These are phyloP conservation scores for Clarias gariepinus DNA, from an alignment of 2,113 vertebrate species.

Conservation along the genomic window DNA sequence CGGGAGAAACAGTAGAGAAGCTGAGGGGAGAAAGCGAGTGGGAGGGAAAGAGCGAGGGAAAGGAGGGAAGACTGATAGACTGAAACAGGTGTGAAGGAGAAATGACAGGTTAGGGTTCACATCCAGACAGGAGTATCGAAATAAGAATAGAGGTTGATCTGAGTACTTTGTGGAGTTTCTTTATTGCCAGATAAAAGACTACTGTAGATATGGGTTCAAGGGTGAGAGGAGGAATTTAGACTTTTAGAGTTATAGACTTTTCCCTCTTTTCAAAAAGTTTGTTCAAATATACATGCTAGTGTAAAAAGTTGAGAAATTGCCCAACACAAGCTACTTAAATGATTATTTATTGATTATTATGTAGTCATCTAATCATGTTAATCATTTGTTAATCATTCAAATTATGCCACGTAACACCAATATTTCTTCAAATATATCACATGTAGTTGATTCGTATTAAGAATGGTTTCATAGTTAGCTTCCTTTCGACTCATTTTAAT, in stretches of 20 bases:
- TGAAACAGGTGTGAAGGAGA: conserved; percentile 44
- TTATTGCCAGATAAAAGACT: background rate
- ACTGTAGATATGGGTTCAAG: too few species aligned
- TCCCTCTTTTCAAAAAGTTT: background rate
- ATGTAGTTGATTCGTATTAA: background rate
- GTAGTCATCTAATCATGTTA: conserved; percentile 9
- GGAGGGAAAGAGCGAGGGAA: conserved; percentile 37
- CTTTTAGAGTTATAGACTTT: background rate
- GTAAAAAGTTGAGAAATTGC: background rate
- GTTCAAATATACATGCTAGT: background rate
- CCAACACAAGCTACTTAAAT: background rate
- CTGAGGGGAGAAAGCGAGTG: conserved; percentile 46
- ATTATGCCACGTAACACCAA: conserved; percentile 1
- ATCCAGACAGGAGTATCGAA: background rate
- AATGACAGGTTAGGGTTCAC: conserved; percentile 46
- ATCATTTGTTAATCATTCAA: conserved; percentile 19
- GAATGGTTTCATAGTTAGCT: background rate
- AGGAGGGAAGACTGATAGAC: conserved; percentile 42
- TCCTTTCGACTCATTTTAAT: background rate
- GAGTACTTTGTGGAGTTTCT: background rate
- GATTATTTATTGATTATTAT: conserved; percentile 13
- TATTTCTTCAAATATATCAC: background rate
- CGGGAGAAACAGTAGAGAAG: conserved; percentile 46
- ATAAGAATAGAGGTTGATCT: conserved; percentile 21
- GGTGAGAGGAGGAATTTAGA: background rate